Conservation (phyloP, 2,888 invertebrate genomes). For the Melinaea marsaeus region DNA sequence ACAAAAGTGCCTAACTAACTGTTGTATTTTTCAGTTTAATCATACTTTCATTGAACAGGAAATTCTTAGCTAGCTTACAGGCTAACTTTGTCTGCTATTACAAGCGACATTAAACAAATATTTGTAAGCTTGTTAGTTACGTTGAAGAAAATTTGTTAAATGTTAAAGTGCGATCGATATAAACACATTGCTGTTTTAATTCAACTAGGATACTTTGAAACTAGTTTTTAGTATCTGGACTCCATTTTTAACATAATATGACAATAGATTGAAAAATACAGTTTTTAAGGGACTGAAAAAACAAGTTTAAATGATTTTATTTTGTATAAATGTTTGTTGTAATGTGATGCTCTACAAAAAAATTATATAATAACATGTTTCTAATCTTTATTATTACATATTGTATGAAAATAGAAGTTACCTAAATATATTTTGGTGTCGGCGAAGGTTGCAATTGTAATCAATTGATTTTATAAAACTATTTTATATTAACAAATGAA, state of each 20-base stretch:
- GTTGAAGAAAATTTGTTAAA: not conserved
- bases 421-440: no score
- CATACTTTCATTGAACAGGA: not conserved
- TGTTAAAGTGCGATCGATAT: conserved; percentile 4
- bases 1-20: no score
- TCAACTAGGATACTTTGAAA: not conserved
- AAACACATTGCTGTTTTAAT: not conserved
- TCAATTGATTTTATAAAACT: no score
- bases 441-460: no score
- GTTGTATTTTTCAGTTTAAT: not conserved
- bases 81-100: conserved; percentile 3
- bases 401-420: no score
- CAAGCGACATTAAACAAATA: conserved; percentile 1
- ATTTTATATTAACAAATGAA: no score
- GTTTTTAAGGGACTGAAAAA: not conserved
- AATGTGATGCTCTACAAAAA: no score
- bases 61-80: not conserved
- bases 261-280: not conserved
- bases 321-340: no score
- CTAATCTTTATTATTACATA: no score
- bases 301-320: not conserved
- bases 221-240: no score
- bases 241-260: no score
- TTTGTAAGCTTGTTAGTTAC: not conserved
- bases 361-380: no score